Percentiles rank a stretch among this genome's conserved stretches.
These are phyloP conservation scores for Lycodopsis pacificus DNA, from an alignment of 2,797 vertebrate species.

Conservation along the genomic window DNA sequence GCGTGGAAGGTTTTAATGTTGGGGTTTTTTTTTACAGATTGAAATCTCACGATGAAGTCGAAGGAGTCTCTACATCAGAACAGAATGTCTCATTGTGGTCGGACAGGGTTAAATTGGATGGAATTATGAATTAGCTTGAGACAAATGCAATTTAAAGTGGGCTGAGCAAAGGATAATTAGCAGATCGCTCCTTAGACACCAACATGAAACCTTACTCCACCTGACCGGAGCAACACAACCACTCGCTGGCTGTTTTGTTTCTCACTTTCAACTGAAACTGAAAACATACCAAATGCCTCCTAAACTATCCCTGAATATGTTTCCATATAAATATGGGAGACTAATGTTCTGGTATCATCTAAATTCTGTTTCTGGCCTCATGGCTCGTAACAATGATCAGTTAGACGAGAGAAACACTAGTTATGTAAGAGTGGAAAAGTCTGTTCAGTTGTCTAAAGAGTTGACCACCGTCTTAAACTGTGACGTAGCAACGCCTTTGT, in stretches of 20 bases:
- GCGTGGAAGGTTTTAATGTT: background rate
- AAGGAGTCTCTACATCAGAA: constrained; percentile 6
- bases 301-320: background rate
- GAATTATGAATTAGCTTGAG: constrained; percentile 43
- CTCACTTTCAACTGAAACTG: constrained; percentile 15
- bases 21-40: background rate
- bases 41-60: constrained; percentile 21
- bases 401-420: background rate
- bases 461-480: background rate
- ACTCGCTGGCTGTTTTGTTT: background rate
- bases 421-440: background rate
- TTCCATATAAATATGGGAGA: constrained; percentile 16
- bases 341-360: background rate
- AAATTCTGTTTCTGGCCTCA: too few relatives aligned
- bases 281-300: background rate
- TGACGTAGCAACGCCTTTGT: too few relatives aligned
- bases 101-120: constrained; percentile 41
- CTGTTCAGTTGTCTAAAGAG: background rate
- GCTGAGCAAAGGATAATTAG: constrained; percentile 40
- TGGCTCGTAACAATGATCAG: too few relatives aligned
- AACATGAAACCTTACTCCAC: constrained; percentile 7
- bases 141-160: constrained; percentile 55
- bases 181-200: constrained; percentile 18
- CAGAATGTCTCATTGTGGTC: constrained; percentile 22
- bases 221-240: background rate